Conservation (phyloP, 2,797 vertebrate genomes). For the Thaleichthys pacificus region DNA sequence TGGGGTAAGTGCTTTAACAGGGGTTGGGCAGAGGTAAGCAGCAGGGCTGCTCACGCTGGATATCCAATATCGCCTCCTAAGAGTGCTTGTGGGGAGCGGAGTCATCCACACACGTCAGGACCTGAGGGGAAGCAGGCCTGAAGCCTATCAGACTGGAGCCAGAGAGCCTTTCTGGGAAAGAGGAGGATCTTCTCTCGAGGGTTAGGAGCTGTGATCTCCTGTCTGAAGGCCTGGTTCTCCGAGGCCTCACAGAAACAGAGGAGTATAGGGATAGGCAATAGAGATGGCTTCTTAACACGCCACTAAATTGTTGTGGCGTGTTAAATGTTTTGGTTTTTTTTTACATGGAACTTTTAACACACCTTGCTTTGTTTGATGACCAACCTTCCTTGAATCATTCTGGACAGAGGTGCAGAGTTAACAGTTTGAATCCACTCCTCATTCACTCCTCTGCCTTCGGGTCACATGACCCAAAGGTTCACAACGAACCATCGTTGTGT, state of each 20-base stretch:
- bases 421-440: no score
- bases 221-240: not conserved
- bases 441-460: no score
- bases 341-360: no score
- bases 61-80: constrained; percentile 50
- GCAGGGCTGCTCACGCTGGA: constrained; percentile 29
- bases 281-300: no score
- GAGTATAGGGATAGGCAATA: no score
- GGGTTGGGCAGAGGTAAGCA: constrained; percentile 43
- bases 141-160: constrained; percentile 16
- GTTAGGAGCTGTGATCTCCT: constrained; percentile 8
- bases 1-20: constrained; percentile 58
- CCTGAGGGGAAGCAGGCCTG: constrained; percentile 39
- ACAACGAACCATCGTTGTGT: no score
- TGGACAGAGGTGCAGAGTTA: no score
- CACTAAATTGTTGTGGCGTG: no score
- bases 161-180: constrained; percentile 5
- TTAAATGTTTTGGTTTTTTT: no score
- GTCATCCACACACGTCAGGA: constrained; percentile 25
- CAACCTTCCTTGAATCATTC: no score
- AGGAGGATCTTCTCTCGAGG: not conserved
- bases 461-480: no score
- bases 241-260: not conserved
- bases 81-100: constrained; percentile 32
- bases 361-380: no score